Base-by-base conservation (phyloP, 1,140 invertebrate species). In the Lanistes nyassanus region DNA sequence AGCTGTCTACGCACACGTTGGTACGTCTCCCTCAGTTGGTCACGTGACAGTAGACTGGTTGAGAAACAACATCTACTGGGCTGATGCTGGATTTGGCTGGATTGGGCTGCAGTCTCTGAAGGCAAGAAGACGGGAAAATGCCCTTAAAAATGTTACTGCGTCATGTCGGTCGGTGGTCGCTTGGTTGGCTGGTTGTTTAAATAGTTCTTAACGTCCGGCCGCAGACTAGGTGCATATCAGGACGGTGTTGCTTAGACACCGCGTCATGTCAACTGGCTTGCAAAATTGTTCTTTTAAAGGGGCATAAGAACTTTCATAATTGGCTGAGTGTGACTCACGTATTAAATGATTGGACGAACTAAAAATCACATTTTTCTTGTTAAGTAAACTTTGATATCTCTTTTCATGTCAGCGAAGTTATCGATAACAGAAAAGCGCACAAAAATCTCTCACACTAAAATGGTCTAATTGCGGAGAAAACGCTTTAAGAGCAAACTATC, bases 61-160 rank as follows among this genome's bases (percentile, higher is more conserved):
- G 31, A 92, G 95, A 79, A 97, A 96, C 80, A 98, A 98, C 87
- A 92, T 99, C 62, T 99, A 97, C 87, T 99, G 97, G 95, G 96
- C 96, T 0, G 98, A 99, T 89, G 96, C 97, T 0, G 76, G 82
- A 23, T 84, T 84, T 74, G 81, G 84, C 67, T 84, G 83, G 83
- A 83, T 86, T 55, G 77, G 81, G 16, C 76, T 86, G 3, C 70
- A 72, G 70, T 13, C 70, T 13, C 29, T 72, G 23, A 60, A 31
- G 70, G 70, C 42, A 72, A 39, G 36, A n/a, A n/a, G n/a, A n/a
- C n/a, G n/a, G 1, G n/a, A 16, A 16, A 60, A 5, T 2, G 23
- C 9, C 11, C 56, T 19, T 23, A 19, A 11, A 11, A 3, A 60
- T 11, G 9, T 2, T 60, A 0, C 0, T 23, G 23, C n/a, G 51